These are phyloP conservation scores for Psilanteris sp. DNA, from an alignment of 1,140 invertebrate species.

Conservation along the genomic window DNA sequence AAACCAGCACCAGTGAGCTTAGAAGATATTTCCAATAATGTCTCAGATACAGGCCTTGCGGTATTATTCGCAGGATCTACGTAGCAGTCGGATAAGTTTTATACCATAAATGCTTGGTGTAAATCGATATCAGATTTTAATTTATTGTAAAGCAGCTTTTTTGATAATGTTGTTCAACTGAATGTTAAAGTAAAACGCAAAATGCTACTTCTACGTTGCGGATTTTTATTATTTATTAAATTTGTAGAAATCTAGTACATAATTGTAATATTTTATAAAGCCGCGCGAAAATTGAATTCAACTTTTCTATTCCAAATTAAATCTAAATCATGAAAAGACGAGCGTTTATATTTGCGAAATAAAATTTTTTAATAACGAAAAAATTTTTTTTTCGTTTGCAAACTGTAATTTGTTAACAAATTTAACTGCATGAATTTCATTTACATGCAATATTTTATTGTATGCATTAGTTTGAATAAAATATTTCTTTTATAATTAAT, in stretches of 20 bases:
- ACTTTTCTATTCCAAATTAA: not conserved
- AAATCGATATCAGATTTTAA: slow-evolving; percentile 71
- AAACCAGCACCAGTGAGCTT: slow-evolving; percentile 78
- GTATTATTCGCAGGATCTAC: slow-evolving; percentile 79
- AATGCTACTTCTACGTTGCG: no score
- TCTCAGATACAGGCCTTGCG: slow-evolving; percentile 77
- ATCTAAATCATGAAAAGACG: not conserved
- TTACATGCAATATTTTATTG: slow-evolving; percentile 19
- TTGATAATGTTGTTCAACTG: slow-evolving; percentile 9
- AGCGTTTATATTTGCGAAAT: no score
- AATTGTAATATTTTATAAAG: not conserved
- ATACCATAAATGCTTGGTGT: slow-evolving; percentile 66
- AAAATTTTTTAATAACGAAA: no score
- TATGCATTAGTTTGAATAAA: not conserved
- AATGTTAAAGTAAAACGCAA: slow-evolving; percentile 19
- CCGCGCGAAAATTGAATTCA: not conserved
- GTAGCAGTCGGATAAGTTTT: slow-evolving; percentile 71
- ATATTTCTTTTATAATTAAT: no score
- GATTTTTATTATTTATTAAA: slow-evolving; percentile 4
- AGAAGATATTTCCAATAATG: slow-evolving; percentile 76
- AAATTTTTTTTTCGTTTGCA: slow-evolving; percentile 22
- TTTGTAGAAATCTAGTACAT: not conserved
- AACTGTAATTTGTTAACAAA: slow-evolving; percentile 20
- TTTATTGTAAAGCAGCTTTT: slow-evolving; percentile 66
- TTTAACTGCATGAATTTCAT: slow-evolving; percentile 1